Base-by-base conservation (phyloP, 1,140 invertebrate species). In the Megalonaias nervosa region DNA sequence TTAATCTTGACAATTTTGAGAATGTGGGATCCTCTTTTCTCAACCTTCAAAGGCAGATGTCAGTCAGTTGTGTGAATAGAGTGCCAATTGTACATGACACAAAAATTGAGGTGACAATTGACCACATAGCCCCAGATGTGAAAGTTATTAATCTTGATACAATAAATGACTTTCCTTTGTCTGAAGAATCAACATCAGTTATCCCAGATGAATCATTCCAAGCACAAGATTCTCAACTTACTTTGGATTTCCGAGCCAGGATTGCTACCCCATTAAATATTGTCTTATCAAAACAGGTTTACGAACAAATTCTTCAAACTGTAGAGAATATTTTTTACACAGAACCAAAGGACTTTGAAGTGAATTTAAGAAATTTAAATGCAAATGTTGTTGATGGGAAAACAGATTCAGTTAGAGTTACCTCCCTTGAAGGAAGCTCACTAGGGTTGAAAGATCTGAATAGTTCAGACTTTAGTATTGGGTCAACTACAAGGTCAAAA, bases 291-390 rank as follows among this genome's bases (percentile, higher is more conserved):
- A 94, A 96, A 56, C 92, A 93, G 31, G 96, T 98, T 85, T 98
- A 98, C 88, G 95, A 97, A 88, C 96, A 98, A 89, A 91, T 98
- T 48, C 90, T 97, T 62, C 95, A 97, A 79, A 96, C 91, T 3
- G 58, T 88, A 62, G 88, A 91, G 75, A 90, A 91, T 67, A 61
- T 92, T n/a, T 88, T 89, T 1, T 87, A 85, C 66, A 82, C 79
- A 65, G 38, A 48, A 48, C 38, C 38, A 48, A 6, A 48, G 38
- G 11, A 48, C 0, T 48, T 48, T 48, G 38, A 48, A 48, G 4
- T 48, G 38, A 48, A 48, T 48, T 48, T 48, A 11, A 1, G 6
- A 48, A 48, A 48, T 48, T 9, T 48, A 11, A 48, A 48, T 9
- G 38, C 38, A 48, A 0, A 48, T 48, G 38, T 48, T 48, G 2